phyloP scores from a whole-genome alignment of 2,113 vertebrate species.

The Neolamprologus caudopunctatus region DNA sequence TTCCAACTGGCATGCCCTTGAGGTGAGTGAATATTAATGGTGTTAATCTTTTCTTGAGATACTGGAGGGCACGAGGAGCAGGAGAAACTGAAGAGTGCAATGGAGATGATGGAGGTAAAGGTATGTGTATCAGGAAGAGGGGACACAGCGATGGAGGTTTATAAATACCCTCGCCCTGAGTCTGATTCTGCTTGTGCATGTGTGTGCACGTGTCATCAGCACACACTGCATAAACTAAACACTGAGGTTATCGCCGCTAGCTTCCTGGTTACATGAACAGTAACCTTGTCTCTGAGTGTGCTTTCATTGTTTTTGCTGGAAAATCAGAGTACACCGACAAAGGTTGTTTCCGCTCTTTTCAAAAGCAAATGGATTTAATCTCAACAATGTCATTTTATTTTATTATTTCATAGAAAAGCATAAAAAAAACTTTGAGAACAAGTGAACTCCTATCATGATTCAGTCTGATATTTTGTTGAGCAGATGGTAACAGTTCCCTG shows the following conservation, averaged over 20 bases:
- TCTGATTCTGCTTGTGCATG: background rate
- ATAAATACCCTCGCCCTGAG: constrained; percentile 43
- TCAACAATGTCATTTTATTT: background rate
- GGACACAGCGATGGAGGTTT: background rate
- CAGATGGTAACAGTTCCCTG: background rate
- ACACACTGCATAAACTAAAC: background rate
- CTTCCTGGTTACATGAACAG: background rate
- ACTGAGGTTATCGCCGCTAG: constrained; percentile 23
- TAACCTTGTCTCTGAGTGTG: constrained; percentile 8
- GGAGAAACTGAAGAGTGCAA: background rate
- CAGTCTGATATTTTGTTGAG: background rate
- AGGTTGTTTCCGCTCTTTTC: background rate
- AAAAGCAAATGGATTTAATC: background rate
- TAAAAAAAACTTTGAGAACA: background rate
- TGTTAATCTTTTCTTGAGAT: background rate
- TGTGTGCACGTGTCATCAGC: background rate
- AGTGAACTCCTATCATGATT: background rate
- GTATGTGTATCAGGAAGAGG: constrained; percentile 7
- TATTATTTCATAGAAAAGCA: background rate
- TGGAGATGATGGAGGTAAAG: constrained; percentile 29
- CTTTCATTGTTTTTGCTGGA: background rate
- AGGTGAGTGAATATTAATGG: background rate
- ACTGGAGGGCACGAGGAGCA: background rate
- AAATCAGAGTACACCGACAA: background rate
- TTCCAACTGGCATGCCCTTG: background rate